Percentiles rank a stretch among this genome's conserved stretches.
These are phyloP conservation scores for Chrysoperla carnea DNA, from an alignment of 1,140 invertebrate genomes.

Conservation along the genomic window DNA sequence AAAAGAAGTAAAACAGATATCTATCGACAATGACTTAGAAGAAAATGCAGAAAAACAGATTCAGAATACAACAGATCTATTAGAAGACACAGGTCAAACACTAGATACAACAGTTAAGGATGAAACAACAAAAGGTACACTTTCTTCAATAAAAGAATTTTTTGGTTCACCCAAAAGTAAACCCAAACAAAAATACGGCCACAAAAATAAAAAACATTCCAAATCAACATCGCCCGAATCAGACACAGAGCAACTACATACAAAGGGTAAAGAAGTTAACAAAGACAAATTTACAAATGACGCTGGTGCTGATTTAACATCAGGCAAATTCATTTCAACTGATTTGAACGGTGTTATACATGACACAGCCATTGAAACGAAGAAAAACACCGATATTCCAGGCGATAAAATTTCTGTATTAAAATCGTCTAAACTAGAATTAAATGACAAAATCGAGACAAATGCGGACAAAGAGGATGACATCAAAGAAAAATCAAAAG, in stretches of 20 bases:
- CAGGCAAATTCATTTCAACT: too few species aligned
- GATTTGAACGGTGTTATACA: conserved; percentile 4
- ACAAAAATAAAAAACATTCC: too few species aligned
- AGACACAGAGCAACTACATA: too few species aligned
- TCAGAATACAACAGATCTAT: not conserved
- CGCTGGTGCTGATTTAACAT: too few species aligned
- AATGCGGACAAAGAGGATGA: too few species aligned
- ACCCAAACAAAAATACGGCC: not conserved
- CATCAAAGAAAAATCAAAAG: too few species aligned
- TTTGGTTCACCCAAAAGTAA: conserved; percentile 5
- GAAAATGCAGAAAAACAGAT: not conserved
- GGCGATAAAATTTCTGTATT: not conserved
- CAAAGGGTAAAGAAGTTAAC: too few species aligned
- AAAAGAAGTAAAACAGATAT: not conserved
- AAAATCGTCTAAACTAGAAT: conserved; percentile 3
- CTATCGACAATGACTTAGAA: not conserved
- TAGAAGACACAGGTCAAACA: not conserved
- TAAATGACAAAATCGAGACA: conserved; percentile 5
- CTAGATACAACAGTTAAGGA: conserved; percentile 9
- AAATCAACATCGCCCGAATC: too few species aligned
- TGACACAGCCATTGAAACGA: conserved; percentile 6
- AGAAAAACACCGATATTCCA: conserved; percentile 6
- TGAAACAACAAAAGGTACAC: conserved; percentile 3
- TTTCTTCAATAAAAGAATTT: not conserved
- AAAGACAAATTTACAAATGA: too few species aligned